phyloP scores from a whole-genome alignment of 2,797 vertebrate species.

The Psittacula derbiana region DNA sequence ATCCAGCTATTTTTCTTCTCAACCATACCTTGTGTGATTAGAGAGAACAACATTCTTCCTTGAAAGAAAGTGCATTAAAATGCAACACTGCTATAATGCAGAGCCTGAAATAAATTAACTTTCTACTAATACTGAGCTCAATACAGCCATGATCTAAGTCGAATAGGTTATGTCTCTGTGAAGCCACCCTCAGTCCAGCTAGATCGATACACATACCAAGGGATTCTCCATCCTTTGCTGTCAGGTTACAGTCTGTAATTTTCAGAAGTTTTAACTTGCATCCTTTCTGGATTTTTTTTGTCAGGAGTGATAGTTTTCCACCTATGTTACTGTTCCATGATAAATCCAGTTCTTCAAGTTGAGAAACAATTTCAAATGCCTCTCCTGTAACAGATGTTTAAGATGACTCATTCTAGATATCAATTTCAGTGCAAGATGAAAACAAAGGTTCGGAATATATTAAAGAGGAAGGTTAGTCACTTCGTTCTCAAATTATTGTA shows the following conservation, averaged over 20 bases:
- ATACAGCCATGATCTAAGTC: neutral
- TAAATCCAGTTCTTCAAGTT: slow-evolving; percentile 85
- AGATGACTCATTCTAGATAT: neutral
- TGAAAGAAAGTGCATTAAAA: neutral
- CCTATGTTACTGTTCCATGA: slow-evolving; percentile 87
- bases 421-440: neutral
- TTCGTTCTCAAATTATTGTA: neutral
- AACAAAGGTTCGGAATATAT: neutral
- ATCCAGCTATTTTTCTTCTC: neutral
- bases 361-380: slow-evolving; percentile 74
- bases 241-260: slow-evolving; percentile 85
- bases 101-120: neutral
- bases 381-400: slow-evolving; percentile 73
- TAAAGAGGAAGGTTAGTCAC: neutral
- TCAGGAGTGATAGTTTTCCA: slow-evolving; percentile 78
- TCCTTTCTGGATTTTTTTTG: slow-evolving; percentile 70
- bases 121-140: neutral
- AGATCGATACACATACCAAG: slow-evolving; percentile 75
- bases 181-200: neutral
- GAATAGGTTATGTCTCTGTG: neutral
- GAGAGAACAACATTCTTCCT: neutral
- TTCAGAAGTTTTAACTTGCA: slow-evolving; percentile 79
- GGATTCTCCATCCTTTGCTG: slow-evolving; percentile 75
- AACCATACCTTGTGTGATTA: neutral
- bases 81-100: neutral